Conservation (phyloP, 2,888 invertebrate species). For the Rotaria sp. region DNA sequence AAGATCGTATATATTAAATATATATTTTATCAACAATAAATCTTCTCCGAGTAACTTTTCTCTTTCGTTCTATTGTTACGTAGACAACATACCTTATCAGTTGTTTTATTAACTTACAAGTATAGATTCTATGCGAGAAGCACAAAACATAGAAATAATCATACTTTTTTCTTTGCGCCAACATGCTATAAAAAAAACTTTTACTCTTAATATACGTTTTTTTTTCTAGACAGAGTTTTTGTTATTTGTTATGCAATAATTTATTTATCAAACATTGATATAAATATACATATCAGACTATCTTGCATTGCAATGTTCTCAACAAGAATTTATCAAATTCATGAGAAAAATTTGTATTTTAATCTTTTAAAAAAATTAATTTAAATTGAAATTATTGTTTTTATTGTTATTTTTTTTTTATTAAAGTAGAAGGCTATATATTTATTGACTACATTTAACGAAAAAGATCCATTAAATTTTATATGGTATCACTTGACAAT, state of each 20-base stretch:
- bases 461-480: background rate
- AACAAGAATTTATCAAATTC: too few relatives aligned
- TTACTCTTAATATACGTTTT: too few relatives aligned
- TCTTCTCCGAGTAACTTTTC: background rate
- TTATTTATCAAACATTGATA: too few relatives aligned
- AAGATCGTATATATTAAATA: too few relatives aligned
- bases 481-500: constrained; percentile 3
- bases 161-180: background rate
- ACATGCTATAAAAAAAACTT: too few relatives aligned
- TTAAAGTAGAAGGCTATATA: background rate
- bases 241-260: too few relatives aligned
- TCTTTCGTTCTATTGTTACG: background rate
- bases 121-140: background rate
- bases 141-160: background rate
- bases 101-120: background rate
- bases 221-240: too few relatives aligned
- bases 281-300: too few relatives aligned
- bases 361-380: too few relatives aligned
- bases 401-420: background rate
- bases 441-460: background rate
- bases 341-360: too few relatives aligned
- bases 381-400: too few relatives aligned
- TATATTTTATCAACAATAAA: background rate
- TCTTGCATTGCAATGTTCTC: too few relatives aligned
- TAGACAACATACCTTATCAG: background rate